phyloP scores from a whole-genome alignment of 2,888 invertebrate genomes.

The Athalia rosae region DNA sequence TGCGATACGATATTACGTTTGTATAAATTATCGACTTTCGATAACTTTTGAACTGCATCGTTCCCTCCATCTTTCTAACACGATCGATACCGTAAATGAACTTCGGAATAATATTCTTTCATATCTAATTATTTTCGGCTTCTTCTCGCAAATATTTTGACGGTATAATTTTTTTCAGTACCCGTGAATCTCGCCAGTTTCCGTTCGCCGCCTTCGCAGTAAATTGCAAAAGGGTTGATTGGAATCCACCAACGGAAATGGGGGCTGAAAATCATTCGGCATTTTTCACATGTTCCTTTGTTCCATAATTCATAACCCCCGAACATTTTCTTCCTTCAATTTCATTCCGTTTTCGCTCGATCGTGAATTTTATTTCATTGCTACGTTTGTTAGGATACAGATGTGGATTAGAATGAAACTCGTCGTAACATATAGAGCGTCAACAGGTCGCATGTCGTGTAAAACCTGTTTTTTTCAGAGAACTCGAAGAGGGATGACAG shows the following conservation, averaged over 20 bases:
- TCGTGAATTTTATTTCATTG: background rate
- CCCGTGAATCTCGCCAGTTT: constrained; percentile 8
- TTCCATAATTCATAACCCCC: background rate
- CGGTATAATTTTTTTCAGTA: background rate
- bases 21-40: constrained; percentile 35
- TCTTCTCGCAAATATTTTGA: background rate
- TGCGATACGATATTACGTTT: constrained; percentile 6
- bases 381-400: too few species aligned
- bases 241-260: constrained; percentile 32
- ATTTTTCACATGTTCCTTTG: constrained; percentile 16
- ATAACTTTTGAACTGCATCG: constrained; percentile 8
- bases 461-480: constrained; percentile 19
- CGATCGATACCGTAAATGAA: background rate
- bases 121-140: background rate
- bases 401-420: background rate
- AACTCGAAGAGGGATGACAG: constrained; percentile 16
- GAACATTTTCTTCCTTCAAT: background rate
- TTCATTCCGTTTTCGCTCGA: background rate
- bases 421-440: background rate
- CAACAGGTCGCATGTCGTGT: constrained; percentile 40
- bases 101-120: background rate
- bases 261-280: background rate
- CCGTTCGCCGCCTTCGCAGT: constrained; percentile 6
- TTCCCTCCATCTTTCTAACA: background rate
- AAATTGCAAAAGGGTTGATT: constrained; percentile 34